Conservation (phyloP, 2,888 invertebrate species). For the Aporophyla nigra region DNA sequence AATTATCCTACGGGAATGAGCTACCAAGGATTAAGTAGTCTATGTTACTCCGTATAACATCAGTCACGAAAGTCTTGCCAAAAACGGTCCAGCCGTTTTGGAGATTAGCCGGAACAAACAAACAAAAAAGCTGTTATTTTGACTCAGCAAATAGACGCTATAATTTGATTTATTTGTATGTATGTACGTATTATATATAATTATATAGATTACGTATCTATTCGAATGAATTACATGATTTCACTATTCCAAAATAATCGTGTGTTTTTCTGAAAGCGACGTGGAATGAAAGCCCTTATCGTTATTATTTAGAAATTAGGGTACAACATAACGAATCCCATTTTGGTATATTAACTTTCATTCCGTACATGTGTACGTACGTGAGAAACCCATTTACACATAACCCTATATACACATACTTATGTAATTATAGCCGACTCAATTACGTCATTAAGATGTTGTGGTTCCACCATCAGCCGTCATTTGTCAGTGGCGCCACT, state of each 20-base stretch:
- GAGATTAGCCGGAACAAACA: no score
- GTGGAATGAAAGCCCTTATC: constrained; percentile 8
- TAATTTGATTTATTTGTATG: no score
- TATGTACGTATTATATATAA: no score
- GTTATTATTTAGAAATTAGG: constrained; percentile 34
- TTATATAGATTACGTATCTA: neutral
- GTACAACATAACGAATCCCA: constrained; percentile 22
- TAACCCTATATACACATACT: constrained; percentile 20
- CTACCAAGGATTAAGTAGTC: no score
- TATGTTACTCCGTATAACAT: no score
- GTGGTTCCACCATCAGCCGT: constrained; percentile 41
- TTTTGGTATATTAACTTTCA: constrained; percentile 33
- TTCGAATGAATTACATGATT: neutral
- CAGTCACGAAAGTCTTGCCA: no score
- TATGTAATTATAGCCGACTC: constrained; percentile 40
- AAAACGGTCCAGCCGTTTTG: no score
- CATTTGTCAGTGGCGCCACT: constrained; percentile 38
- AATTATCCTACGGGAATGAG: no score
- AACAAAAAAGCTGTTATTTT: neutral
- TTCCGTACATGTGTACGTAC: constrained; percentile 9
- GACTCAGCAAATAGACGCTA: no score
- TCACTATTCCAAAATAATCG: neutral
- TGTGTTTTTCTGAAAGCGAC: neutral
- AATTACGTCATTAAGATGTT: constrained; percentile 49
- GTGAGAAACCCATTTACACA: constrained; percentile 18